Percentiles rank a stretch among this genome's conserved stretches.
Evolutionary conservation across 2,797 vertebrate genomes (phyloP).

Genomic region (Geotria australis): DNA sequence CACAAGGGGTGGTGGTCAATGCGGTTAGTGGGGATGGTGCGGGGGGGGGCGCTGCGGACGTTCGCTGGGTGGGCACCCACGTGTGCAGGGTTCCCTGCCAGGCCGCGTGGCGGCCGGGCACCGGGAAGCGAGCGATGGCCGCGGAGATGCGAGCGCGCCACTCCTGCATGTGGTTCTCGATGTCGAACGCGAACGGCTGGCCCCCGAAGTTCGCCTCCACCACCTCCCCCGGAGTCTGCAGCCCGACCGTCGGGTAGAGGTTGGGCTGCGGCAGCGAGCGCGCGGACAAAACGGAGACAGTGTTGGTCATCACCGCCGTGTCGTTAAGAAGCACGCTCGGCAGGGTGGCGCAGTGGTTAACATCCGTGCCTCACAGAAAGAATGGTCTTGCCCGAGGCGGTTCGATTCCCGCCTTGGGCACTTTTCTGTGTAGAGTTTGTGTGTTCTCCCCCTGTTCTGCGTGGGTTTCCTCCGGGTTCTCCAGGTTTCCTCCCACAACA

Average conservation of each 20-base stretch:
- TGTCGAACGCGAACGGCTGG: slow-evolving; percentile 35
- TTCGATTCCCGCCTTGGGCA: no score
- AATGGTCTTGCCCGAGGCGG: no score
- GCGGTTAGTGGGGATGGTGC: no score
- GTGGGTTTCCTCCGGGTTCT: no score
- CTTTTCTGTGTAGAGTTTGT: no score
- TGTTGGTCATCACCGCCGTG: no score
- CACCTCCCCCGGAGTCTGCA: slow-evolving; percentile 36
- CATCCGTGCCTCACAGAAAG: no score
- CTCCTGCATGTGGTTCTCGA: slow-evolving; percentile 36
- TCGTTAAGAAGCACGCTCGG: no score
- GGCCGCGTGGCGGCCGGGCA: slow-evolving; percentile 27
- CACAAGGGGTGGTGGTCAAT: no score
- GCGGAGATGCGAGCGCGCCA: slow-evolving; percentile 38
- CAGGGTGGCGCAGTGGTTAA: no score
- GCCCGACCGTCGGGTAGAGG: slow-evolving; percentile 34
- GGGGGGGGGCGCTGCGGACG: not conserved
- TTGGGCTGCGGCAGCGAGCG: slow-evolving; percentile 22
- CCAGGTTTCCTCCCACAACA: no score
- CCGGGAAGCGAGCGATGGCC: slow-evolving; percentile 29
- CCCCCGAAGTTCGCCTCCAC: slow-evolving; percentile 40
- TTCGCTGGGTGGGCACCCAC: slow-evolving; percentile 10
- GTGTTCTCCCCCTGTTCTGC: no score
- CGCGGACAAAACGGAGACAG: not conserved
- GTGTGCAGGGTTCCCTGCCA: slow-evolving; percentile 40